Evolutionary conservation across 2,888 invertebrate genomes (phyloP), one percentile per base, ranked within the genome.

Genomic region (Dendrolimus pini): DNA sequence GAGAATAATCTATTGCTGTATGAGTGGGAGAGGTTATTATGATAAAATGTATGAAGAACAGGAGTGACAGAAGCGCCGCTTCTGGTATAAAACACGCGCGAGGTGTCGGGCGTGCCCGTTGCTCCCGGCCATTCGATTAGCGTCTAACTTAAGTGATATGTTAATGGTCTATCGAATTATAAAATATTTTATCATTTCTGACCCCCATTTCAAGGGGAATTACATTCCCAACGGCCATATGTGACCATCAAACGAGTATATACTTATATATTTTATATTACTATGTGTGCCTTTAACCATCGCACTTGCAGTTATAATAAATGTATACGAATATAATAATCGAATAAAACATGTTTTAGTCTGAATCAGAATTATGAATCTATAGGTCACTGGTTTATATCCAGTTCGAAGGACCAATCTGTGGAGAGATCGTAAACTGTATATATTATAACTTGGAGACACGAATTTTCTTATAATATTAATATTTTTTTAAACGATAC

Each of bases 121-220:
- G 69, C 74, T 69, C 59, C 65, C 64, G 78, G 85, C 74, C 77
- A 78, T 78, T 81, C 80, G 79, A 82, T 83, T 83, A 83, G 78
- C 74, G 75, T 72, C 69, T 70, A 70, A 68, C 73, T 70, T 30
- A 80, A 85, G 82, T 82, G 78, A 82, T 85, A 85, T 82, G 83
- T 79, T 85, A 85, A 85, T 84, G 80, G 78, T 69, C 77, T 77
- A 79, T 80, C 78, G 73, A 76, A 83, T 77, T 78, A 77, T 79
- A 78, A 82, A 74, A 79, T 83, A 83, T 82, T 85, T 85, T 83
- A 82, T 55, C 55, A 55, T 47, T 75, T 70, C 60, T 58, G 60
- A 60, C 59, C 61, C 61, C 56, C 65, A 63, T 60, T 56, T 72
- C 70, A 69, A 66, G 65, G 66, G 68, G 70, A 68, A 64, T 64